A percentile compares a stretch with the other conserved stretches of the same genome.
Evolutionary conservation across 2,888 invertebrate species (phyloP).

Genomic region (Sinhomidia bicolor): DNA sequence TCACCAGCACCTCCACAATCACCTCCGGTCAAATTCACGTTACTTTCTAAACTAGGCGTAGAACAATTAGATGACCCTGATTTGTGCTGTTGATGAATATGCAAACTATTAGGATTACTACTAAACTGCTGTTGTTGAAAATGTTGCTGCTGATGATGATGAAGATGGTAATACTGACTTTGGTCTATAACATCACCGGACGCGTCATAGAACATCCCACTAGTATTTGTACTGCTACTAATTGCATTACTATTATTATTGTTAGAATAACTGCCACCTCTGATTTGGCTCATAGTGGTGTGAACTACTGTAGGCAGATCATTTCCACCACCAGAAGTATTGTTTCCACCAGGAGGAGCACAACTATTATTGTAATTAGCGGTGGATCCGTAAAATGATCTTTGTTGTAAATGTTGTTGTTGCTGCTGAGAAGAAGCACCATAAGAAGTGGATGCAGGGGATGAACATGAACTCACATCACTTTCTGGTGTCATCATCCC

Average conservation of each 20-base stretch:
- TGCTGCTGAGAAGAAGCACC: constrained; percentile 71
- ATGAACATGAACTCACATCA: constrained; percentile 70
- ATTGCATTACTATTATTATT: constrained; percentile 59
- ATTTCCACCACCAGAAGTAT: constrained; percentile 34
- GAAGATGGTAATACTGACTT: constrained; percentile 63
- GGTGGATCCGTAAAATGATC: constrained; percentile 58
- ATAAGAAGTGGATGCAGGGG: constrained; percentile 65
- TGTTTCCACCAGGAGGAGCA: constrained; percentile 31
- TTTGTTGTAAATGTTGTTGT: constrained; percentile 58
- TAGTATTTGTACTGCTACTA: constrained; percentile 70
- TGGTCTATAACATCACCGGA: constrained; percentile 56
- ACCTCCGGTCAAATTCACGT: constrained; percentile 37
- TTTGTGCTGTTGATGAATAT: constrained; percentile 64
- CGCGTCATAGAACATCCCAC: constrained; percentile 67
- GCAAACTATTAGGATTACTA: constrained; percentile 18
- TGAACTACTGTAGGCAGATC: constrained; percentile 19
- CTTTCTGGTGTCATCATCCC: constrained; percentile 72
- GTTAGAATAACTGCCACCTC: constrained; percentile 1
- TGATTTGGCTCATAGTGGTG: constrained; percentile 55
- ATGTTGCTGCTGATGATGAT: constrained; percentile 66
- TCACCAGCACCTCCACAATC: constrained; percentile 43
- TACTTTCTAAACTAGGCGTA: constrained; percentile 64
- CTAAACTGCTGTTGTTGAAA: constrained; percentile 57
- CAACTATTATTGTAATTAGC: constrained; percentile 58
- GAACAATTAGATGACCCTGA: constrained; percentile 63